These are phyloP conservation scores for Nylanderia fulva DNA, from an alignment of 1,140 invertebrate genomes.

Conservation along the genomic window DNA sequence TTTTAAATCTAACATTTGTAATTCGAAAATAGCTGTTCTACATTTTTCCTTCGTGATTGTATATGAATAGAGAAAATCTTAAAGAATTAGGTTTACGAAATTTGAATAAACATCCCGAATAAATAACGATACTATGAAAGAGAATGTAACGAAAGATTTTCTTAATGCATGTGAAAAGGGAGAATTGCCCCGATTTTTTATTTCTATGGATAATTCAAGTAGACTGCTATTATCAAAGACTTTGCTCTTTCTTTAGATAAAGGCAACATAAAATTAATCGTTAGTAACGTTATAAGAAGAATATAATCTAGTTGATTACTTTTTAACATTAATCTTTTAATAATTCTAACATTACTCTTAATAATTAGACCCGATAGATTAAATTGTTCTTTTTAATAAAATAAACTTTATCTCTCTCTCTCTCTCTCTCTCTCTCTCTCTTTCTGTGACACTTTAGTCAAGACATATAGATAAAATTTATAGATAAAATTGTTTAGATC, in stretches of 20 bases:
- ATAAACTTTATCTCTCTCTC: no score
- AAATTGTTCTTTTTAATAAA: not conserved
- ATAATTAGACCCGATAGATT: not conserved
- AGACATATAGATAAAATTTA: not conserved
- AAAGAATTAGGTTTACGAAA: no score
- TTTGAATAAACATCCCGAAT: no score
- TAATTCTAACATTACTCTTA: slow-evolving; percentile 6
- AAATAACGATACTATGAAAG: not conserved
- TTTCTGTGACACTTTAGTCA: no score
- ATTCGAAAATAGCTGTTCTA: no score
- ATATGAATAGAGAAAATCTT: no score
- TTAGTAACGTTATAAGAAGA: not conserved
- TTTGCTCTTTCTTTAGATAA: not conserved
- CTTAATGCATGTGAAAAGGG: no score
- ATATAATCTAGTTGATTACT: not conserved
- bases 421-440: no score
- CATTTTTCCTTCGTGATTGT: no score
- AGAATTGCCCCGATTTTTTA: not conserved
- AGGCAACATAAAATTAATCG: not conserved
- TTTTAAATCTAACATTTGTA: no score
- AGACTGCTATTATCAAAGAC: not conserved
- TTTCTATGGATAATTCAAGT: not conserved
- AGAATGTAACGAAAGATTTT: not conserved
- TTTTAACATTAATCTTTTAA: slow-evolving; percentile 11
- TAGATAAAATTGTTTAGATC: not conserved